Base-by-base conservation (phyloP, 1,140 invertebrate genomes). In the Lysiphlebus fabarum region DNA sequence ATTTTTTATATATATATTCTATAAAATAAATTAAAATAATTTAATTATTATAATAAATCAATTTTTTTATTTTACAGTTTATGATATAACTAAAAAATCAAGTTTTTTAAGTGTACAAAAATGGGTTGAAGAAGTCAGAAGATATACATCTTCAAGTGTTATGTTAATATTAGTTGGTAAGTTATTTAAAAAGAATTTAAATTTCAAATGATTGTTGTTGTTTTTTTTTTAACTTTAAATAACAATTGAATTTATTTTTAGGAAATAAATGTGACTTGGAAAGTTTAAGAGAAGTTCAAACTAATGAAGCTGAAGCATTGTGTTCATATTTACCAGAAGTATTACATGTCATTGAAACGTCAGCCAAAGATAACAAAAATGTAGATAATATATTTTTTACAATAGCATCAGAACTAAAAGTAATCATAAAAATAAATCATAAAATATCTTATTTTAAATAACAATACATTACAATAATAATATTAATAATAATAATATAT, bases 121-220 rank as follows among this genome's bases (percentile, higher is more conserved):
- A 73, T 98, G 95, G 95, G 88, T 97, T 59, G 94, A 97, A 70
- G 95, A 98, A 82, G 92, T 97, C 5, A 83, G 92, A 68, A 85
- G 88, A 69, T 97, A 96, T 72, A 93, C 95, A 49, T 92, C 93
- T 12, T 90, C 89, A 26, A 91, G 93, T 80, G 91, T 96, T 12
- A 85, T 94, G 41, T 85, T 96, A 56, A 85, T 95, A 47, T 79
- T 98, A 67, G 90, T 97, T 62, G 95, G 95, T 88, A 76, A 80
- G 80, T 69, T 56, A 58, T 4, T 38, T 41, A 44, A 7, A 33
- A 5, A 38, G 11, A 45, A 45, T 14, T 37, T 12, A 43, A 42
- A 33, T 26, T 42, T 26, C 5, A 9, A 12, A 33, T 38, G 48
- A n/a, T n/a, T n/a, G n/a, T n/a, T n/a, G n/a, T n/a, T n/a, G n/a